Evolutionary conservation across 2,888 invertebrate species (phyloP), one percentile per base, ranked within the genome.

Genomic region (Drosophila quinaria): DNA sequence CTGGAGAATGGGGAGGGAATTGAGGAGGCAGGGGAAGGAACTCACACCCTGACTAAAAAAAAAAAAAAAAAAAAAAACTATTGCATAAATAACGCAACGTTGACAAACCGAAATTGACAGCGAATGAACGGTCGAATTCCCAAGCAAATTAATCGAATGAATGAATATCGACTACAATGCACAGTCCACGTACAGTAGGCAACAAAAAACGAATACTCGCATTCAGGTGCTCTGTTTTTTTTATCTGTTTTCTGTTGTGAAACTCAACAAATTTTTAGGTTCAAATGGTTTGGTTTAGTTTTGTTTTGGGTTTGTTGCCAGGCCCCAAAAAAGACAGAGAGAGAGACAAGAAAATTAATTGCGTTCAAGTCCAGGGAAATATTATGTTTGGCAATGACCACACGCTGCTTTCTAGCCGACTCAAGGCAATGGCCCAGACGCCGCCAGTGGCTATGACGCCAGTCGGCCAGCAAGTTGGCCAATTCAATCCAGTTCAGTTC

Each of bases 341-440:
- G 13, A 42, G 55, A 50, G 41, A n/a, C n/a, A 44, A 15, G 64
- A 31, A 42, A 81, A 74, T 70, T 71, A 81, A 80, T 81, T 78
- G 65, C 64, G 70, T 65, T 59, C 77, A 84, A 78, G 84, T 80
- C 81, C 78, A 81, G 77, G 82, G 87, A 87, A 82, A 84, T 1
- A 25, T 25, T 72, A 80, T 68, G 74, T 80, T 87, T 77, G 82
- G 82, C 82, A 85, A 78, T 87, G 85, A 81, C 80, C 80, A 66
- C 70, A 69, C 56, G 71, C 70, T 66, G 65, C 58, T 55, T 31
- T 31, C 44, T 15, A 25, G 55, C 44, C 17, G 52, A 25, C 65
- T 19, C 47, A 62, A 52, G 61, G 51, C 62, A 25, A 31, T 60
- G 46, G 67, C 56, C 31, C 61, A 81, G 73, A 49, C 74, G 58